Evolutionary conservation across 1,140 invertebrate species (phyloP).

Genomic region (Triops cancriformis): DNA sequence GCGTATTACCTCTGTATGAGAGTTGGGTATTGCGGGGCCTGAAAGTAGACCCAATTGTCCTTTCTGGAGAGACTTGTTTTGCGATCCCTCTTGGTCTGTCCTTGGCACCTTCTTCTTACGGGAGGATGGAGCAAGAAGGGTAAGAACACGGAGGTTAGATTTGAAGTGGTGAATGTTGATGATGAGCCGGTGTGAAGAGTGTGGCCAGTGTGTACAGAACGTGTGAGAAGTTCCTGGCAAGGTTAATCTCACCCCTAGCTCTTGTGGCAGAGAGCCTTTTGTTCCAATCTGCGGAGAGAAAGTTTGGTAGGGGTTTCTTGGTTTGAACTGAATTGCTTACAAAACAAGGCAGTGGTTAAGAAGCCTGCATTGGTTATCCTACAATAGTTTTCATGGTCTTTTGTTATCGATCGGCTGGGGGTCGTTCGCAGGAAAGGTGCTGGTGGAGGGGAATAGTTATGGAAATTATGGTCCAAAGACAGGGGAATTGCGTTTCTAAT

Average conservation of each 20-base stretch:
- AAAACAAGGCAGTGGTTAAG: background rate
- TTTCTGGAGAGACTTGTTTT: background rate
- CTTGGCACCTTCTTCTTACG: background rate
- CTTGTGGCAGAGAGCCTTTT: background rate
- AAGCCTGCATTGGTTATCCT: background rate
- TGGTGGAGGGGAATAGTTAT: background rate
- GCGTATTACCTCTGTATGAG: too few relatives aligned
- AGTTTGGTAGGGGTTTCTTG: background rate
- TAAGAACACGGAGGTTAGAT: background rate
- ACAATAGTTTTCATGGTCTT: background rate
- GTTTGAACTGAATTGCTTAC: background rate
- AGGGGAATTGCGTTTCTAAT: background rate
- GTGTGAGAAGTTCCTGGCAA: background rate
- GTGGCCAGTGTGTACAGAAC: background rate
- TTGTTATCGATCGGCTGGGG: background rate
- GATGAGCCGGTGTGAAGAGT: conserved; percentile 3
- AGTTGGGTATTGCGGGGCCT: background rate
- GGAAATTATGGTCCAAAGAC: background rate
- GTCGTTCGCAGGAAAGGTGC: background rate
- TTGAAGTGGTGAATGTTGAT: background rate
- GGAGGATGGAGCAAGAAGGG: background rate
- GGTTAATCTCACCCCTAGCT: background rate
- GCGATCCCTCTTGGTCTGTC: background rate
- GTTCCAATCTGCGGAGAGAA: background rate
- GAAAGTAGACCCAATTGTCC: background rate